Percentiles rank a stretch among this genome's conserved stretches.
phyloP scores from a whole-genome alignment of 2,113 vertebrate genomes.

The Dipodomys stephensi region DNA sequence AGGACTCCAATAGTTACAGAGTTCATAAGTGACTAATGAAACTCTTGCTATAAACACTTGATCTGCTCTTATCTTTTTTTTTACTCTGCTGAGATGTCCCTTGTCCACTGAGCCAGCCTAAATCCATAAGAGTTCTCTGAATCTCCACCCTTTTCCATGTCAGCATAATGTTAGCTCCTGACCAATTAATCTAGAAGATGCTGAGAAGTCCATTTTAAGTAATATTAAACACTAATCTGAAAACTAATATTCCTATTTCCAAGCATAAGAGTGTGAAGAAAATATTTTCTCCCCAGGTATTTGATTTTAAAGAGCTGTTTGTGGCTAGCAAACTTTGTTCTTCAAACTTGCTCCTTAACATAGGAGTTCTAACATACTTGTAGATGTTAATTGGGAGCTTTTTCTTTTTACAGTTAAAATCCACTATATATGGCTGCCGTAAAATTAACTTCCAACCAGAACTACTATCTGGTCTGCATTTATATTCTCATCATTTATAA shows the following conservation, averaged over 20 bases:
- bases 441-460: conserved; percentile 60
- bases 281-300: neutral
- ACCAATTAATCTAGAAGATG: conserved; percentile 33
- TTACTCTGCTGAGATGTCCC: neutral
- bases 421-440: neutral
- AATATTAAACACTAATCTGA: neutral
- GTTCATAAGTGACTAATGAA: neutral
- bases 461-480: neutral
- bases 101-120: neutral
- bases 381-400: neutral
- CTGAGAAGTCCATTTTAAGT: conserved; percentile 65
- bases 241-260: conserved; percentile 1
- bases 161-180: neutral
- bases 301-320: conserved; percentile 48
- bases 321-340: conserved; percentile 45
- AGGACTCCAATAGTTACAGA: neutral
- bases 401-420: conserved; percentile 37
- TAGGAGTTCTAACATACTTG: conserved; percentile 41
- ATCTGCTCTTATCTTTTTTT: neutral
- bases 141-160: neutral
- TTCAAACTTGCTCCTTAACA: neutral
- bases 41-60: neutral
- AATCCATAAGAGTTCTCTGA: conserved; percentile 14
- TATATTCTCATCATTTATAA: conserved; percentile 30
- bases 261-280: conserved; percentile 18